These are phyloP conservation scores for Nemoura dubitans DNA, from an alignment of 2,888 invertebrate species.

Conservation along the genomic window DNA sequence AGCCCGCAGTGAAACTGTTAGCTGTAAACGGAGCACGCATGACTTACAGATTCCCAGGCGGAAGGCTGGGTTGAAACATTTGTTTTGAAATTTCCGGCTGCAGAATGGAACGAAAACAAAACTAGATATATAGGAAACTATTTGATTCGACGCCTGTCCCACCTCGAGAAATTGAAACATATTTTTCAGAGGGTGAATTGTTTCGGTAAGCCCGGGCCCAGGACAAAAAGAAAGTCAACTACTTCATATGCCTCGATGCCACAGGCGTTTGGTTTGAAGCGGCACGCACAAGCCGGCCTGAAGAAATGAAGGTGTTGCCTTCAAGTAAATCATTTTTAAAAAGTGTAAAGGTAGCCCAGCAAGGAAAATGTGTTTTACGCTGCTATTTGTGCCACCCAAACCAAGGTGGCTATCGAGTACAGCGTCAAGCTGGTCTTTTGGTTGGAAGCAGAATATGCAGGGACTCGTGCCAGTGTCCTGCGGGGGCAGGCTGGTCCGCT, in stretches of 20 bases:
- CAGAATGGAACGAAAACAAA: too few species aligned
- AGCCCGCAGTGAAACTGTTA: too few species aligned
- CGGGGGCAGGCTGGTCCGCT: slow-evolving; percentile 18
- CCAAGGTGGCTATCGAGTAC: background rate
- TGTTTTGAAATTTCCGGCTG: too few species aligned
- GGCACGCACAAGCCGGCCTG: background rate
- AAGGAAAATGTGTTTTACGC: too few species aligned
- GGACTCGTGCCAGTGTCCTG: slow-evolving; percentile 30
- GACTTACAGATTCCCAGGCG: too few species aligned
- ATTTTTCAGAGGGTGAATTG: background rate
- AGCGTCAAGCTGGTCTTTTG: slow-evolving; percentile 3
- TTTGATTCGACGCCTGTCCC: background rate
- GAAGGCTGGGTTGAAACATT: too few species aligned
- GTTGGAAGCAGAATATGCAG: background rate
- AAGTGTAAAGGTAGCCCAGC: background rate
- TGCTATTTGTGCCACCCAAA: slow-evolving; percentile 27
- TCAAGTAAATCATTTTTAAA: background rate
- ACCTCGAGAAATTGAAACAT: background rate
- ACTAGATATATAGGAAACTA: background rate
- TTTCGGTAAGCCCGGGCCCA: background rate
- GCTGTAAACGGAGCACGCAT: too few species aligned
- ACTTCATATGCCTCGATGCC: background rate
- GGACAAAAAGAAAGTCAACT: background rate
- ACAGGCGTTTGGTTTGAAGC: slow-evolving; percentile 5
- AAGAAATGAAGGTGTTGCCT: background rate